phyloP scores from a whole-genome alignment of 2,797 vertebrate genomes.

The Meriones psammophilus region DNA sequence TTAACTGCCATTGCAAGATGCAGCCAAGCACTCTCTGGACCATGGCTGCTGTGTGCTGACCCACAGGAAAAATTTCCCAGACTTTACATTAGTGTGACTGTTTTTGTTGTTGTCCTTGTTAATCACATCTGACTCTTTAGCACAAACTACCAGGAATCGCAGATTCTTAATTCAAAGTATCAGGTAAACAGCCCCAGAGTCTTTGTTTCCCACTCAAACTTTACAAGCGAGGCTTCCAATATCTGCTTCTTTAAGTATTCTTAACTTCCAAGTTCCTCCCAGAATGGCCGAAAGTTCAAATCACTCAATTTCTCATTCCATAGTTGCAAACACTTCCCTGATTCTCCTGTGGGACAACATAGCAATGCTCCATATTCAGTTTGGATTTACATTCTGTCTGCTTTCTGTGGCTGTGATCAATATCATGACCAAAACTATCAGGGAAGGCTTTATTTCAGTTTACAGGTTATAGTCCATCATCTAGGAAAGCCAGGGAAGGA shows the following conservation, averaged over 20 bases:
- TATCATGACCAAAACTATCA: not conserved
- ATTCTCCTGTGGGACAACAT: not conserved
- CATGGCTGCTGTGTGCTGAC: not conserved
- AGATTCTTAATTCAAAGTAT: not conserved
- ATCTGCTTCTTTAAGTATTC: not conserved
- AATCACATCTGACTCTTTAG: not conserved
- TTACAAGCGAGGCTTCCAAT: not conserved
- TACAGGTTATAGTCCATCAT: not conserved
- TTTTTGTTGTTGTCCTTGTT: not conserved
- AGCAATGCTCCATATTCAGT: not conserved
- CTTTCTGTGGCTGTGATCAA: not conserved
- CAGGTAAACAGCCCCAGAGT: not conserved
- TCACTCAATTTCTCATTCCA: not conserved
- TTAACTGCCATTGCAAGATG: not conserved
- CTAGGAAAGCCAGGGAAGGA: not conserved
- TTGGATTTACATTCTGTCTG: too few species aligned
- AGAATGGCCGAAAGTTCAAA: not conserved
- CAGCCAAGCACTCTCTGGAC: too few species aligned
- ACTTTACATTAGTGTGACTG: too few species aligned
- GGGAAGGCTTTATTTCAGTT: not conserved
- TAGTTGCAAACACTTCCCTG: not conserved
- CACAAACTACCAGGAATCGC: not conserved
- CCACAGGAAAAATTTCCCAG: too few species aligned
- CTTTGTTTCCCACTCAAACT: not conserved
- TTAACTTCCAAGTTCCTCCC: not conserved